These are phyloP conservation scores for Amphipoea lucens DNA, from an alignment of 2,888 invertebrate genomes.

Conservation along the genomic window DNA sequence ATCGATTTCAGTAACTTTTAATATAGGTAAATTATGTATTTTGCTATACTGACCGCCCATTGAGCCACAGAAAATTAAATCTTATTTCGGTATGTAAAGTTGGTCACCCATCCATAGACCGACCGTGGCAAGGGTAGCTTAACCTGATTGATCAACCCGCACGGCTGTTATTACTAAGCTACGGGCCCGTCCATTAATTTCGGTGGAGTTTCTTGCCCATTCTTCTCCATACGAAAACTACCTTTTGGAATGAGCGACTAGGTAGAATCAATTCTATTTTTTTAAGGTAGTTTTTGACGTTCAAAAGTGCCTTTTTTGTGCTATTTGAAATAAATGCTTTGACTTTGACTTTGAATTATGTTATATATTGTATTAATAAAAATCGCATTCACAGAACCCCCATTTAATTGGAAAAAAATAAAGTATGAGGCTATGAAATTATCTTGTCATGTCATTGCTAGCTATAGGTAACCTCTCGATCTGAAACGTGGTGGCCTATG, in stretches of 20 bases:
- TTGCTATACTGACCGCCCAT: not conserved
- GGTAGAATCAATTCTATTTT: no score
- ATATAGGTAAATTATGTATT: not conserved
- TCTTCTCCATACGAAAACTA: no score
- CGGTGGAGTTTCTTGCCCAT: no score
- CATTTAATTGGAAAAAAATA: constrained; percentile 41
- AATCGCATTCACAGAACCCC: constrained; percentile 34
- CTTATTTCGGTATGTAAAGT: not conserved
- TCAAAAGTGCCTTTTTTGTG: no score
- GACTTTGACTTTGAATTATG: no score
- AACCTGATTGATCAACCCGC: no score
- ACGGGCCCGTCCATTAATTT: not conserved
- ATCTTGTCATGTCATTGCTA: constrained; percentile 60
- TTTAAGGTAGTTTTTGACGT: no score
- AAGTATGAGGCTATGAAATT: constrained; percentile 46
- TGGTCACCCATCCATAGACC: no score
- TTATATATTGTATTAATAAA: not conserved
- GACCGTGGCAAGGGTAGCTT: no score
- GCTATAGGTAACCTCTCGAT: constrained; percentile 32
- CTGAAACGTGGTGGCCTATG: constrained; percentile 32
- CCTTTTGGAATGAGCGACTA: no score
- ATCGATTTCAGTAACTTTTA: not conserved
- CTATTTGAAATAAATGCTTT: no score
- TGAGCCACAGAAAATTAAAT: not conserved
- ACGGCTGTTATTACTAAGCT: no score